Conservation (phyloP, 2,113 vertebrate genomes). For the Etia nguti region DNA sequence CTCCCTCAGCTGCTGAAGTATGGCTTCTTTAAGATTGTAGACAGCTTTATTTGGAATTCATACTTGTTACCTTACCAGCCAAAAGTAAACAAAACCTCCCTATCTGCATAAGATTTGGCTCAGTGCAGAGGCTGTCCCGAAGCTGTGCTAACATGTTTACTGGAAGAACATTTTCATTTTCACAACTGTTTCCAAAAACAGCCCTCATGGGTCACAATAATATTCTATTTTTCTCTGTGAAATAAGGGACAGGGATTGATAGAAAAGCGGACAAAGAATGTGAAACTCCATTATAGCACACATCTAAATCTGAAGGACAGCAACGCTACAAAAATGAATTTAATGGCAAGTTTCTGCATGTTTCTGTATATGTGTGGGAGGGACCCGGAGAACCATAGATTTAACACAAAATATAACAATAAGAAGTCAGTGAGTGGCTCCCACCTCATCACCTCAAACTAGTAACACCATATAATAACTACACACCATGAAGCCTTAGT, state of each 20-base stretch:
- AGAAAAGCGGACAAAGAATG: background rate
- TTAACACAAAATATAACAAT: background rate
- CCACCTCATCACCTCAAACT: background rate
- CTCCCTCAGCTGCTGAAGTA: conserved; percentile 70
- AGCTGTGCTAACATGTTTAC: background rate
- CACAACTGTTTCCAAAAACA: background rate
- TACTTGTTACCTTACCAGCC: conserved; percentile 56
- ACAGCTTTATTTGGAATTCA: conserved; percentile 67
- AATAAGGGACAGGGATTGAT: background rate
- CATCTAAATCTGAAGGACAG: background rate
- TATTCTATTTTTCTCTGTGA: background rate
- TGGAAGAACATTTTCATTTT: conserved; percentile 7
- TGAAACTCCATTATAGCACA: background rate
- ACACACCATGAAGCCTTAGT: background rate
- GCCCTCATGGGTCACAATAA: background rate
- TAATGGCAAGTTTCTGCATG: background rate
- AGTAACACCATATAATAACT: background rate
- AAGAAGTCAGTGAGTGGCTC: background rate
- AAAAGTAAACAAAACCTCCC: conserved; percentile 22
- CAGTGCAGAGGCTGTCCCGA: background rate
- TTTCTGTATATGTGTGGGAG: background rate
- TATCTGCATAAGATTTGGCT: conserved; percentile 12
- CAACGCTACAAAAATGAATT: background rate
- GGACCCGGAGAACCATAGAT: background rate
- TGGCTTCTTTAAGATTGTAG: conserved; percentile 63